phyloP scores from a whole-genome alignment of 2,797 vertebrate genomes.

The Diglossa cyanea region DNA sequence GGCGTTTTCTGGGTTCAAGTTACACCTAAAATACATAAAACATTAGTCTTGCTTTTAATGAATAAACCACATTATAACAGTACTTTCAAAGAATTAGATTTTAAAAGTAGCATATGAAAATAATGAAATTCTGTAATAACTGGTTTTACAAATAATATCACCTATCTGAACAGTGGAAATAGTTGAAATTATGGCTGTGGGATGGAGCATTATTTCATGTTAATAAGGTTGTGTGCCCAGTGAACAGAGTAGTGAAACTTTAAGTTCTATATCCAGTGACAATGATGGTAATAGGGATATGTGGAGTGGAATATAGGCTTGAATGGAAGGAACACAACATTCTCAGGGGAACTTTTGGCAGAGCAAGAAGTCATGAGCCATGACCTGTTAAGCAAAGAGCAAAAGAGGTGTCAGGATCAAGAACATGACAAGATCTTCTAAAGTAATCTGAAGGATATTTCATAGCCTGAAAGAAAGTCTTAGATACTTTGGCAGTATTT shows the following conservation, averaged over 20 bases:
- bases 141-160: neutral
- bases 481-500: neutral
- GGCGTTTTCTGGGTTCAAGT: constrained; percentile 11
- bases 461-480: neutral
- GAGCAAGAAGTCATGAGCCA: neutral
- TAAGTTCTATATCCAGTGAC: neutral
- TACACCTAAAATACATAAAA: constrained; percentile 11
- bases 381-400: neutral
- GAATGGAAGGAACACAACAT: neutral
- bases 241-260: neutral
- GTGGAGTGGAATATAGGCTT: neutral
- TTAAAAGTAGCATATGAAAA: neutral
- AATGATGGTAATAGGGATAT: neutral
- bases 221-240: neutral
- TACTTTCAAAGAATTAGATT: neutral
- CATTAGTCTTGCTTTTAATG: neutral
- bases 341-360: neutral
- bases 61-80: neutral
- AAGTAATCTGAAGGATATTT: neutral
- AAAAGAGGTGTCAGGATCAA: neutral
- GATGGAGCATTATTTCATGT: neutral
- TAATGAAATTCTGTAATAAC: neutral
- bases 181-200: neutral
- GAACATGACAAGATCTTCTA: neutral
- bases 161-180: neutral